Evolutionary conservation across 1,140 invertebrate genomes (phyloP).

Genomic region (Diabrotica undecimpunctata): DNA sequence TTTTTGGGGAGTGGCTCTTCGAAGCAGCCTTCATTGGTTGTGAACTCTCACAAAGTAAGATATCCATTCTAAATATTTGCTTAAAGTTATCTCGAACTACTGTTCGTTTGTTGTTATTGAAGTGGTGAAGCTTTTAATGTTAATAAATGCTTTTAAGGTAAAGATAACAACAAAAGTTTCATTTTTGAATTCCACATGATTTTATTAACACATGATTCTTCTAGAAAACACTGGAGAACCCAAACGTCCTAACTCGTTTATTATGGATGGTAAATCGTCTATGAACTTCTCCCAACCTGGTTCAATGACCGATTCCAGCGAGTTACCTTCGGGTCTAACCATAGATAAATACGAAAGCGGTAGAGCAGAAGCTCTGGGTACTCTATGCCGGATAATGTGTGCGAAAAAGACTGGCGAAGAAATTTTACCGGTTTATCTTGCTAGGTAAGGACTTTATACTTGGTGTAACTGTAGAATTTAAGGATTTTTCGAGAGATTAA

Average conservation of each 20-base stretch:
- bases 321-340: conserved; percentile 52
- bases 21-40: conserved; percentile 88
- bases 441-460: conserved; percentile 51
- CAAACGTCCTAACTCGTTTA: conserved; percentile 43
- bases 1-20: conserved; percentile 96
- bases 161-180: not conserved
- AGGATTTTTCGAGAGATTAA: too few relatives aligned
- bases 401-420: conserved; percentile 94
- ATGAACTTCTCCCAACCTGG: conserved; percentile 51
- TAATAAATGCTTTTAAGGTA: too few relatives aligned
- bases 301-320: conserved; percentile 51
- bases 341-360: conserved; percentile 77
- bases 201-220: not conserved
- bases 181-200: not conserved
- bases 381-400: conserved; percentile 92
- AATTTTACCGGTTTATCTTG: conserved; percentile 90
- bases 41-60: conserved; percentile 49
- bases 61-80: not conserved
- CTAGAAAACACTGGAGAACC: conserved; percentile 22
- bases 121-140: conserved; percentile 11
- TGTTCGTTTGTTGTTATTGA: not conserved
- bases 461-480: not conserved
- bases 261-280: conserved; percentile 40
- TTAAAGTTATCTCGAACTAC: not conserved
- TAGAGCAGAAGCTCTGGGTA: conserved; percentile 90